Base-by-base conservation (phyloP, 2,113 vertebrate species). In the Cyphomyrus plagiostoma region DNA sequence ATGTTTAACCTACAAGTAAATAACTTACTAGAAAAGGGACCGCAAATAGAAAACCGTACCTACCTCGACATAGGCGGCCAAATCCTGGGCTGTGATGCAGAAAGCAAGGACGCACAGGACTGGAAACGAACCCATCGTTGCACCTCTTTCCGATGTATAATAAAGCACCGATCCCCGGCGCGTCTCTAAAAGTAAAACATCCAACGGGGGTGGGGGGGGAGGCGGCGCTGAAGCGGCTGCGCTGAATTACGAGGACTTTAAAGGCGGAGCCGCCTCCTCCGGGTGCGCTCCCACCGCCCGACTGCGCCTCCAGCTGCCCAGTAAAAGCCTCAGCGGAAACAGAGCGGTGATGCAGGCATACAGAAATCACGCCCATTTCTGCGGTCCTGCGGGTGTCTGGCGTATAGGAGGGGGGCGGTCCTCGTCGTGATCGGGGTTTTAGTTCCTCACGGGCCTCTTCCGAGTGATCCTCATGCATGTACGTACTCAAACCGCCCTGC, bases 41-140 rank as follows among this genome's bases (percentile, higher is more conserved):
- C 19, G 23, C 21, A 84, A 15, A 86, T 17, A 52, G 9, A 15
- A 86, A 53, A 21, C 82, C 17, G 23, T 70, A 91, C 94, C 11
- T 93, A 98, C 97, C 97, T 98, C 97, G 56, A 97, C 97, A 45
- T 98, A 97, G 0, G 96, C 96, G 56, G 96, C 95, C 90, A 97
- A 90, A 11, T 93, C 91, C 15, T 96, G 97, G 66, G 95, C 96
- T 49, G 95, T 92, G 1, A 97, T 92, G 89, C 91, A 95, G 92
- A 96, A 50, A 56, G 97, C 86, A 0, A 97, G 91, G 89, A 95
- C 90, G 5, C 95, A 91, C 88, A 95, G 92, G 52, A 93, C 95
- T 7, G 94, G 94, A 91, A 96, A 56, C 77, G 92, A 92, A 91
- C 94, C 96, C 96, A 96, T 95, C 95, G 94, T 95, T 90, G 90